Evolutionary conservation across 1,140 invertebrate species (phyloP).

Genomic region (Tetraneura akinire): DNA sequence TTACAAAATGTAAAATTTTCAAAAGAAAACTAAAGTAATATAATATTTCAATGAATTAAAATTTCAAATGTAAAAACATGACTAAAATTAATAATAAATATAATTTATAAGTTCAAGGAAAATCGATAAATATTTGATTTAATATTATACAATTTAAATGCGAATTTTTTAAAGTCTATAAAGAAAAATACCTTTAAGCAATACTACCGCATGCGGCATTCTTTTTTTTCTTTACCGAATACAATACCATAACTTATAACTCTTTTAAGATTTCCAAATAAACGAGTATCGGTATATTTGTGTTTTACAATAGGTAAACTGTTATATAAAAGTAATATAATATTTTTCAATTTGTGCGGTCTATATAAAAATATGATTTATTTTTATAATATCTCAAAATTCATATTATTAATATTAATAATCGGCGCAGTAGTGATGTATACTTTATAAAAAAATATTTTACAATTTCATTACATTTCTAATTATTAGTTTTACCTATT

Average conservation of each 20-base stretch:
- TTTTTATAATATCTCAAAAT: too few species aligned
- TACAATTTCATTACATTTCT: too few species aligned
- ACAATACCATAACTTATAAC: not conserved
- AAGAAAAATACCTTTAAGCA: not conserved
- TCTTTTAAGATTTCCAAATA: not conserved
- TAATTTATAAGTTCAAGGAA: not conserved
- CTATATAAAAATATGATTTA: too few species aligned
- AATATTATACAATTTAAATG: not conserved
- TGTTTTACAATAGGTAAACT: too few species aligned
- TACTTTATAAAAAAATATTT: too few species aligned
- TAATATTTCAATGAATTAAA: not conserved
- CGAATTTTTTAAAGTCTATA: not conserved
- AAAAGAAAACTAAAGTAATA: not conserved
- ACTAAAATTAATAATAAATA: not conserved
- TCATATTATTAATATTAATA: too few species aligned
- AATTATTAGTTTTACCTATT: too few species aligned
- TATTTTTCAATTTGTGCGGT: not conserved
- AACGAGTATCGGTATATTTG: too few species aligned
- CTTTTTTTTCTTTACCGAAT: not conserved
- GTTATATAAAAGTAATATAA: too few species aligned
- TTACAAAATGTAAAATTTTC: not conserved
- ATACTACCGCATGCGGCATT: constrained; percentile 8
- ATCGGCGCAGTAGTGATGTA: too few species aligned
- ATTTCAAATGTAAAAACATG: not conserved
- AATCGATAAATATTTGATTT: constrained; percentile 8